Base-by-base conservation (phyloP, 2,797 vertebrate species). In the Lepilemur septentrionalis region DNA sequence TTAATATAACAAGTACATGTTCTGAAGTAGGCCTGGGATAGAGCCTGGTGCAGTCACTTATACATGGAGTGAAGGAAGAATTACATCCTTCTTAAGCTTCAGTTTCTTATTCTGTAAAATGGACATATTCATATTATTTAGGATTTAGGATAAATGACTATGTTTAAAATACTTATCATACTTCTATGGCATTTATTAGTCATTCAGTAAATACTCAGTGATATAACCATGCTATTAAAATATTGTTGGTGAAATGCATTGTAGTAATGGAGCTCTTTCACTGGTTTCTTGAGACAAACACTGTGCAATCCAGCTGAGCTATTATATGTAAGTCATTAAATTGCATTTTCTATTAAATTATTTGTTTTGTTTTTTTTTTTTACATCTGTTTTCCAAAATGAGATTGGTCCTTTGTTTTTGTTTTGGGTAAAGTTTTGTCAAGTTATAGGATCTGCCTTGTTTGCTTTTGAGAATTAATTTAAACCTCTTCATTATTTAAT, bases 391-490 rank as follows among this genome's bases (percentile, higher is more conserved):
- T 93, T 67, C 6, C 41, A 91, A 87, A 90, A 43, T 91, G 20
- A 84, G 30, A 84, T 61, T 30, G 32, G n/a, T 38, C 8, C 30
- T 67, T 28, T 80, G 23, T 75, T 76, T 81, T 70, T 81, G 30
- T 43, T 90, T 83, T 69, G 15, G 13, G 18, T 32, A 28, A 61
- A 92, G 41, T 3, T n/a, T 89, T 43, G n/a, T 32, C 38, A 96
- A 70, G 3, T 76, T 76, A 85, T 76, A 93, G 41, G 12, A 70
- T 52, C 1, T 41, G 4, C 30, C 32, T 92, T 81, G 7, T 69
- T 94, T 57, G 22, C n/a, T 89, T 85, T 79, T 67, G 35, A 84
- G n/a, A 89, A 85, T 86, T 81, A 70, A 57, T 94, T 61, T 80
- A n/a, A 78, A 73, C 3, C 13, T 70, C 75, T 81, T 10, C 55